These are phyloP conservation scores for Rynchops niger DNA, from an alignment of 2,113 vertebrate genomes.

Conservation along the genomic window DNA sequence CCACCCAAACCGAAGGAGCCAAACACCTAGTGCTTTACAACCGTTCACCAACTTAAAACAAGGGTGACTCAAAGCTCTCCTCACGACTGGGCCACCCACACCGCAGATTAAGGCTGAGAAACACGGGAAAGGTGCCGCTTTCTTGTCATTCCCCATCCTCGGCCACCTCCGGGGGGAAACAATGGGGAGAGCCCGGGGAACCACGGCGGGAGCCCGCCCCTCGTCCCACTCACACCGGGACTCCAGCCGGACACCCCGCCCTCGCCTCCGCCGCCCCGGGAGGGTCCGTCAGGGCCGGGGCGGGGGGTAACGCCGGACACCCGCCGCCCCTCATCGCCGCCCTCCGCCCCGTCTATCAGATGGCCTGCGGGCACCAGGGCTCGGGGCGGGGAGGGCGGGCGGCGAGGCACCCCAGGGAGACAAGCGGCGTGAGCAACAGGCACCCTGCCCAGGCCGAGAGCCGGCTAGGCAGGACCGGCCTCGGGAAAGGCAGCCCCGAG, in stretches of 20 bases:
- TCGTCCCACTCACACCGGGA: too few species aligned
- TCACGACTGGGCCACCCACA: background rate
- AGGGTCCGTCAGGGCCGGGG: background rate
- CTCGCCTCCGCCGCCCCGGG: background rate
- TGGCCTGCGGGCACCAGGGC: background rate
- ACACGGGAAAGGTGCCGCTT: background rate
- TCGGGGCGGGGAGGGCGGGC: too few species aligned
- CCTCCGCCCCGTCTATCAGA: background rate
- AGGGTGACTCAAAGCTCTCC: background rate
- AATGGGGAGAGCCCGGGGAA: background rate
- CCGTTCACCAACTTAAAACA: background rate
- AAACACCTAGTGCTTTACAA: background rate
- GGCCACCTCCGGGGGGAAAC: background rate
- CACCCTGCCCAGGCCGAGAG: background rate
- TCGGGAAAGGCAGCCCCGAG: background rate
- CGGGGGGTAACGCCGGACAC: background rate
- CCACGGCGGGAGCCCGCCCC: background rate
- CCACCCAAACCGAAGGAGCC: background rate
- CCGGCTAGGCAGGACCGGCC: background rate
- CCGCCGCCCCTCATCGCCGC: background rate
- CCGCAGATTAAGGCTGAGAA: background rate
- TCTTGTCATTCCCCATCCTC: background rate
- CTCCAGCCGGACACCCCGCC: background rate
- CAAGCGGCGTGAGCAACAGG: constrained; percentile 4
- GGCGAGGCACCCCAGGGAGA: background rate